Evolutionary conservation across 2,113 vertebrate genomes (phyloP).

Genomic region (Hippocampus guttulatus): DNA sequence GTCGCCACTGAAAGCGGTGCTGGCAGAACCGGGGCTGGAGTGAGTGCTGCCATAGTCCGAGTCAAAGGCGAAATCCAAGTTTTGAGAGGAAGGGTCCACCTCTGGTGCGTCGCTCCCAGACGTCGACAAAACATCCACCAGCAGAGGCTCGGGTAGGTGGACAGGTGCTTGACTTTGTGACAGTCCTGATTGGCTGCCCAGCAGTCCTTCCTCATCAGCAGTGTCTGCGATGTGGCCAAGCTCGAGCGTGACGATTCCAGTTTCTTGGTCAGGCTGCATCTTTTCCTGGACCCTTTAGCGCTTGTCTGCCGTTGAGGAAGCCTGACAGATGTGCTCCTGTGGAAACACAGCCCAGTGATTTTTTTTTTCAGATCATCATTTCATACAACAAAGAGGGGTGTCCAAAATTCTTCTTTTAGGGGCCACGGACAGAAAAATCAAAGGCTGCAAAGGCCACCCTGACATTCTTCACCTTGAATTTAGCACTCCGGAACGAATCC

Average conservation of each 20-base stretch:
- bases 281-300: slow-evolving; percentile 1
- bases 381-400: neutral
- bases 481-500: no score
- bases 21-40: slow-evolving; percentile 8
- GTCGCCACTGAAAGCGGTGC: neutral
- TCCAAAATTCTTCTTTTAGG: neutral
- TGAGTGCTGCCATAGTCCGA: slow-evolving; percentile 30
- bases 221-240: slow-evolving; percentile 22
- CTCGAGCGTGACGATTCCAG: slow-evolving; percentile 21
- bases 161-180: neutral
- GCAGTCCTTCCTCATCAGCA: neutral
- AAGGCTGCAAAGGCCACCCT: no score
- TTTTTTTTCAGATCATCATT: neutral
- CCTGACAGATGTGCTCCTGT: neutral
- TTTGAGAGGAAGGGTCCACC: neutral
- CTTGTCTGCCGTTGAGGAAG: slow-evolving; percentile 39
- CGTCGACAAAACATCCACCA: slow-evolving; percentile 4
- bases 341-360: neutral
- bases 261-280: neutral
- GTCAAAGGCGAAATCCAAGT: slow-evolving; percentile 4
- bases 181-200: neutral
- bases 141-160: slow-evolving; percentile 25
- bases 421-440: neutral
- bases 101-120: neutral
- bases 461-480: no score